Percentiles rank a stretch among this genome's conserved stretches.
Evolutionary conservation across 2,797 vertebrate genomes (phyloP).

Genomic region (Labroides dimidiatus): DNA sequence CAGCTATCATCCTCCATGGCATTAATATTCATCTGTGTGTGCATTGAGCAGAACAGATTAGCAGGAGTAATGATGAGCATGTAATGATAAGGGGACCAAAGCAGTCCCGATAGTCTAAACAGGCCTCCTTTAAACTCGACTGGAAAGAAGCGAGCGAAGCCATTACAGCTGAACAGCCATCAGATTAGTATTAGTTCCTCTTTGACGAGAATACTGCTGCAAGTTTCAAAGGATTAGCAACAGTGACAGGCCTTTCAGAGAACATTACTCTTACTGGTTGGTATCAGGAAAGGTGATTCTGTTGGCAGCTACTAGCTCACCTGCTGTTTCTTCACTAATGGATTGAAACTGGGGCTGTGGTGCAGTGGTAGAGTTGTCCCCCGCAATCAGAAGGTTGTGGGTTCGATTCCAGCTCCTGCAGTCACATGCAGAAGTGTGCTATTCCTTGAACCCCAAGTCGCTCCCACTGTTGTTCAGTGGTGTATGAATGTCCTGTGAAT

Average conservation of each 20-base stretch:
- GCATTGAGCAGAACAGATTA: slow-evolving; percentile 82
- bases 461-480: no score
- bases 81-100: slow-evolving; percentile 79
- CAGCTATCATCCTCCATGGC: slow-evolving; percentile 72
- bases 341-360: no score
- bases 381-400: no score
- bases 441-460: no score
- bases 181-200: slow-evolving; percentile 80
- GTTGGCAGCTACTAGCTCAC: slow-evolving; percentile 35
- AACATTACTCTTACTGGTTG: slow-evolving; percentile 48
- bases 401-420: no score
- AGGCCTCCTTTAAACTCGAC: slow-evolving; percentile 72
- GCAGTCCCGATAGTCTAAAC: slow-evolving; percentile 75
- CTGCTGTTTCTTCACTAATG: slow-evolving; percentile 27
- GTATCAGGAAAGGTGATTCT: slow-evolving; percentile 42
- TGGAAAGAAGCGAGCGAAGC: slow-evolving; percentile 73
- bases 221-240: slow-evolving; percentile 67
- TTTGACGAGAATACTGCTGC: slow-evolving; percentile 71
- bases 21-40: slow-evolving; percentile 81
- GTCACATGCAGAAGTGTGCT: no score
- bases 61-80: slow-evolving; percentile 80
- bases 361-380: no score
- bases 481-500: no score
- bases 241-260: slow-evolving; percentile 45
- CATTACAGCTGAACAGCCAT: slow-evolving; percentile 80